Conservation (phyloP, 2,888 invertebrate genomes). For the Schizotus pectinicornis region DNA sequence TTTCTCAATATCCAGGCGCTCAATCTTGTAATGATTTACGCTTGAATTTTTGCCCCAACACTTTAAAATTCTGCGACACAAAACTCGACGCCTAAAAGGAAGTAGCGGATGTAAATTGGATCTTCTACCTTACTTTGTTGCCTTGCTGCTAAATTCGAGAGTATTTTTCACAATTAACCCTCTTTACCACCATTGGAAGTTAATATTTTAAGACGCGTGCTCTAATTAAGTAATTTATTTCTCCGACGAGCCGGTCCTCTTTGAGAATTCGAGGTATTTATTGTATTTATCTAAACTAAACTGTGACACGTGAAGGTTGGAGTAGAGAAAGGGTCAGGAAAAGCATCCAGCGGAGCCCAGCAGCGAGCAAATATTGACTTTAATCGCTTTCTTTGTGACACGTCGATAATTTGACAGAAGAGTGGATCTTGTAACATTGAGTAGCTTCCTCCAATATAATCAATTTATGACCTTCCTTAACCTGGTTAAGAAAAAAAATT, state of each 20-base stretch:
- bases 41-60: no score
- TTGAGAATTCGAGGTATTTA: constrained; percentile 21
- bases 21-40: no score
- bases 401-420: constrained; percentile 31
- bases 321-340: constrained; percentile 23
- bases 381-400: constrained; percentile 32
- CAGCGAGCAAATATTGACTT: constrained; percentile 31
- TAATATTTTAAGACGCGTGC: constrained; percentile 3
- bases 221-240: background rate
- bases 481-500: no score
- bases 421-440: constrained; percentile 28
- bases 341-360: constrained; percentile 23
- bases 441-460: constrained; percentile 26
- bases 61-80: no score
- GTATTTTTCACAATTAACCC: constrained; percentile 4
- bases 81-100: no score
- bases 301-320: constrained; percentile 27
- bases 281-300: constrained; percentile 26
- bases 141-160: background rate
- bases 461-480: constrained; percentile 1
- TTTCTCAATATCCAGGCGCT: background rate
- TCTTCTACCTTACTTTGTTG: no score
- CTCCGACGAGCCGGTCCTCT: background rate
- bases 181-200: background rate
- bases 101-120: no score